Evolutionary conservation across 2,113 vertebrate species (phyloP).

Genomic region (Hemichromis elongatus): DNA sequence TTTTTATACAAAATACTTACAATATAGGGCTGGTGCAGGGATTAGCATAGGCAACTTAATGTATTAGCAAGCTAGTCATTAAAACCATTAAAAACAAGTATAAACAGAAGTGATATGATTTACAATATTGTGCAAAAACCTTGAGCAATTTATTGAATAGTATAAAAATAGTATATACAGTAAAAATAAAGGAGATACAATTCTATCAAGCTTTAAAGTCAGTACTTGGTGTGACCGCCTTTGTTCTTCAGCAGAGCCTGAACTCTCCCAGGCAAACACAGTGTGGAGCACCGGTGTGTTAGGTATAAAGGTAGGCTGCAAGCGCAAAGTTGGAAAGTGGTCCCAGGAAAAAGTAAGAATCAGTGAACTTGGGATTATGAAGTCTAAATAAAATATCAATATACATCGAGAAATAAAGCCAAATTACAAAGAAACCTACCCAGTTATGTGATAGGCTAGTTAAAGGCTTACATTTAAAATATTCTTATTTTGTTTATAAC

Average conservation of each 20-base stretch:
- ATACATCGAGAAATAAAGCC: neutral
- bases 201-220: neutral
- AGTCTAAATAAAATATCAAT: neutral
- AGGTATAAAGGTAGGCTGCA: neutral
- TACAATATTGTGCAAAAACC: neutral
- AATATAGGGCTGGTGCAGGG: neutral
- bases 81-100: neutral
- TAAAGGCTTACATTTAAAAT: neutral
- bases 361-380: neutral
- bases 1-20: neutral
- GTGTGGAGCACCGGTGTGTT: neutral
- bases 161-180: neutral
- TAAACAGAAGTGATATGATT: neutral
- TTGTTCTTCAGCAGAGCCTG: neutral
- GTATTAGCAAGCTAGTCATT: neutral
- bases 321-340: neutral
- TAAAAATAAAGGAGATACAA: neutral
- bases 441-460: neutral
- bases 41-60: neutral
- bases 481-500: neutral
- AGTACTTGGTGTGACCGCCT: neutral
- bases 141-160: neutral
- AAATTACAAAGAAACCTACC: neutral
- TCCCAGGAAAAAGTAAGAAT: neutral
- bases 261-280: neutral